A percentile compares a stretch with the other conserved stretches of the same genome.
Conservation (phyloP, 2,888 invertebrate genomes). For the Allygus modestus region DNA sequence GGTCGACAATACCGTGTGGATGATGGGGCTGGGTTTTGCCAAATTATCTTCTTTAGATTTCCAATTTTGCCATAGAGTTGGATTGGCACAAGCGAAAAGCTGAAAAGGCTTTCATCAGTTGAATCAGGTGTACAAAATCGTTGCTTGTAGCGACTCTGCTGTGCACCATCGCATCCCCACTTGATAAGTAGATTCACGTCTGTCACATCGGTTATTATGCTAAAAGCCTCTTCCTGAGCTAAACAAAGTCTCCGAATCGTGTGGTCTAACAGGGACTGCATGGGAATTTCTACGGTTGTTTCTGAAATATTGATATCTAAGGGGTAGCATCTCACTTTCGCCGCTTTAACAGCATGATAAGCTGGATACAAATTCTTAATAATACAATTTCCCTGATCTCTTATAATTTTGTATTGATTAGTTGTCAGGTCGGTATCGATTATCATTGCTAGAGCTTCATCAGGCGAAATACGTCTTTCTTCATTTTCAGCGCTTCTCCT, state of each 20-base stretch:
- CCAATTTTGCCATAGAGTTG: background rate
- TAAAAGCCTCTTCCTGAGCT: background rate
- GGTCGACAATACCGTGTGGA: constrained; percentile 12
- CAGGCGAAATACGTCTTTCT: no score
- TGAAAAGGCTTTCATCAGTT: background rate
- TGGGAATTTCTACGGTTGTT: background rate
- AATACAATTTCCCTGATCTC: background rate
- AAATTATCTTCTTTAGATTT: background rate
- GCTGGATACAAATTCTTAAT: background rate
- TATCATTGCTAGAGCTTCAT: background rate
- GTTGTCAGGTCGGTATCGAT: background rate
- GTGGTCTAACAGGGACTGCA: background rate
- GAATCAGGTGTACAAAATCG: background rate
- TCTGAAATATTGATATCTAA: background rate
- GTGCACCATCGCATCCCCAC: constrained; percentile 9
- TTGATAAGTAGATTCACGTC: background rate
- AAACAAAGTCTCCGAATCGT: background rate
- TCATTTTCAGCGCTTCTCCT: no score
- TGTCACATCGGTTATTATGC: background rate
- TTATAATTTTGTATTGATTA: background rate
- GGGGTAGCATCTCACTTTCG: background rate
- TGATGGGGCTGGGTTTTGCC: background rate
- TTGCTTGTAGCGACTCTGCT: constrained; percentile 2
- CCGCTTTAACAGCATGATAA: background rate
- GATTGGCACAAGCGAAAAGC: background rate